Percentiles rank a stretch among this genome's conserved stretches.
phyloP scores from a whole-genome alignment of 2,888 invertebrate species.

The Acronicta leporina region DNA sequence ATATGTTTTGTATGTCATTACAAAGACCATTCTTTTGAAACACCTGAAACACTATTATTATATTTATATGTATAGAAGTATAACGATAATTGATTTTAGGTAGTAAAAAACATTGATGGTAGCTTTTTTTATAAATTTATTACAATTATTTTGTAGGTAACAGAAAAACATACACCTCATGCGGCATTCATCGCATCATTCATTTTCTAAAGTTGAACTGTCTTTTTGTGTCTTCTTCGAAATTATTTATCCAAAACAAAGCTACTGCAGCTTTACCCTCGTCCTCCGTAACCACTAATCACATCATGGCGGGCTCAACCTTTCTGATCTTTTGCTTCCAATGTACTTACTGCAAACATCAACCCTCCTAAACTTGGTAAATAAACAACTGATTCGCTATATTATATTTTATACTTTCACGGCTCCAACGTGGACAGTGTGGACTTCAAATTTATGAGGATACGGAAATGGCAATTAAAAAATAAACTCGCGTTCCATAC shows the following conservation, averaged over 20 bases:
- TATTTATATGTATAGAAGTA: too few relatives aligned
- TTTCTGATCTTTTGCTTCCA: conserved; percentile 42
- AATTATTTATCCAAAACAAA: conserved; percentile 21
- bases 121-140: too few relatives aligned
- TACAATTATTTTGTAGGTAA: too few relatives aligned
- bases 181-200: not conserved
- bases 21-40: too few relatives aligned
- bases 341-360: conserved; percentile 23
- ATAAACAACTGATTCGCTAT: conserved; percentile 24
- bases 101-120: too few relatives aligned
- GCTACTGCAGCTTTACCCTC: conserved; percentile 23
- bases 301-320: conserved; percentile 44
- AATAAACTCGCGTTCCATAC: conserved; percentile 19
- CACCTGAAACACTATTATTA: too few relatives aligned
- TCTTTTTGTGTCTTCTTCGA: conserved; percentile 6
- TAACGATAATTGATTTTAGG: too few relatives aligned
- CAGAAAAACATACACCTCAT: too few relatives aligned
- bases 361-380: conserved; percentile 41
- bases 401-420: too few relatives aligned
- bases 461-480: conserved; percentile 46
- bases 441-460: conserved; percentile 45
- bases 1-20: conserved; percentile 8
- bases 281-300: conserved; percentile 41
- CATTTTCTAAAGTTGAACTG: not conserved
- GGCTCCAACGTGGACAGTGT: conserved; percentile 20